Percentiles rank a stretch among this genome's conserved stretches.
phyloP scores from a whole-genome alignment of 2,888 invertebrate genomes.

The Adelphocoris suturalis region DNA sequence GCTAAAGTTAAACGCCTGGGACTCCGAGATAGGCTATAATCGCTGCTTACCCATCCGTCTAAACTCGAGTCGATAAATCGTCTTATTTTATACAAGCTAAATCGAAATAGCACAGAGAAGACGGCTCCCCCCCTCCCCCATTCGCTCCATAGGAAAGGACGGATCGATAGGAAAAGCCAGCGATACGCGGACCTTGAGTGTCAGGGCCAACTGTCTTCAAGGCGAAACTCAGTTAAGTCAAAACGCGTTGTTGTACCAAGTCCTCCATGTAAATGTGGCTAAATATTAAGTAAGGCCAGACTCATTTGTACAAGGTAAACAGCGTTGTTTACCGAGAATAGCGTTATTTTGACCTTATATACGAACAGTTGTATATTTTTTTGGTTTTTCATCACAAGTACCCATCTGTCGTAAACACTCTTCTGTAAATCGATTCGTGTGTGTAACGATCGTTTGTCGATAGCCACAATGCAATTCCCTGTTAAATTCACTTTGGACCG shows the following conservation, averaged over 20 bases:
- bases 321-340: no score
- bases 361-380: no score
- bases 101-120: neutral
- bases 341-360: no score
- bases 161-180: neutral
- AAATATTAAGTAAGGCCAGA: no score
- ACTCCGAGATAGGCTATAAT: neutral
- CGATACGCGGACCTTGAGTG: neutral
- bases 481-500: no score
- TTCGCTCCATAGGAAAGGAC: neutral
- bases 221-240: neutral
- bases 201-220: neutral
- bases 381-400: no score
- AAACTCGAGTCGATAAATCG: conserved; percentile 26
- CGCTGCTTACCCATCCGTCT: conserved; percentile 28
- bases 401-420: no score
- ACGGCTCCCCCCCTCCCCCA: neutral
- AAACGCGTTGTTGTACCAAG: neutral
- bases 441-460: no score
- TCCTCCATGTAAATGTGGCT: neutral
- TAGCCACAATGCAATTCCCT: no score
- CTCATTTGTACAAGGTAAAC: no score
- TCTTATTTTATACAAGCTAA: neutral
- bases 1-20: neutral
- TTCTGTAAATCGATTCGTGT: no score